These are phyloP conservation scores for Enteromius viviparus DNA, from an alignment of 2,797 vertebrate species.

Conservation along the genomic window DNA sequence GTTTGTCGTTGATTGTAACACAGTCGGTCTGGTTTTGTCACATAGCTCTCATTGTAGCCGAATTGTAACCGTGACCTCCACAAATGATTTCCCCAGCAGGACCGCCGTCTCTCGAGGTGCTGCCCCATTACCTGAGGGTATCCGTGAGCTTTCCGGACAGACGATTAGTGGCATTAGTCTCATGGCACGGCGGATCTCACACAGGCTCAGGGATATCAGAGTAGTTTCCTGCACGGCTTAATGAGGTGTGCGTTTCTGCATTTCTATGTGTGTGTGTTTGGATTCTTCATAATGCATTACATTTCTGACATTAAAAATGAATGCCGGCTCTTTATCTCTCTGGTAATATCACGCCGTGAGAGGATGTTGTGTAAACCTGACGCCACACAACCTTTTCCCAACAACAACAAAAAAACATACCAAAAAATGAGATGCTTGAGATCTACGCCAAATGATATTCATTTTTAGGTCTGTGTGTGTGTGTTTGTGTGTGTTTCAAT, in stretches of 20 bases:
- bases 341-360: constrained; percentile 71
- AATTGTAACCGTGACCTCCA: constrained; percentile 21
- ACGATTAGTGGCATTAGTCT: constrained; percentile 69
- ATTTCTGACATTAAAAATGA: constrained; percentile 74
- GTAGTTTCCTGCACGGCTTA: constrained; percentile 49
- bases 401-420: neutral
- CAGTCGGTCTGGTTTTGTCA: neutral
- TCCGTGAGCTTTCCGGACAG: constrained; percentile 68
- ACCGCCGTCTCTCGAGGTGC: constrained; percentile 66
- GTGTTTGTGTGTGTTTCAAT: neutral
- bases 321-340: constrained; percentile 70
- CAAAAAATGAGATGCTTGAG: constrained; percentile 3
- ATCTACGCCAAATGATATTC: neutral
- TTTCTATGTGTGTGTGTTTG: constrained; percentile 47
- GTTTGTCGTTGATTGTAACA: neutral
- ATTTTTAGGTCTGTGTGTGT: neutral
- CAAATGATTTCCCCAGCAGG: constrained; percentile 57
- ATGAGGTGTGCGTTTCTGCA: constrained; percentile 52
- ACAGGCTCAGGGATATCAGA: constrained; percentile 38
- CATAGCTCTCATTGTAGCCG: neutral
- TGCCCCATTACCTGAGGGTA: constrained; percentile 71
- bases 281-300: constrained; percentile 69
- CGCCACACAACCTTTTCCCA: constrained; percentile 35
- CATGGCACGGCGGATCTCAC: constrained; percentile 28
- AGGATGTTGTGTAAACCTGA: constrained; percentile 63